Evolutionary conservation across 2,113 vertebrate species (phyloP).

Genomic region (Gobiocypris rarus): DNA sequence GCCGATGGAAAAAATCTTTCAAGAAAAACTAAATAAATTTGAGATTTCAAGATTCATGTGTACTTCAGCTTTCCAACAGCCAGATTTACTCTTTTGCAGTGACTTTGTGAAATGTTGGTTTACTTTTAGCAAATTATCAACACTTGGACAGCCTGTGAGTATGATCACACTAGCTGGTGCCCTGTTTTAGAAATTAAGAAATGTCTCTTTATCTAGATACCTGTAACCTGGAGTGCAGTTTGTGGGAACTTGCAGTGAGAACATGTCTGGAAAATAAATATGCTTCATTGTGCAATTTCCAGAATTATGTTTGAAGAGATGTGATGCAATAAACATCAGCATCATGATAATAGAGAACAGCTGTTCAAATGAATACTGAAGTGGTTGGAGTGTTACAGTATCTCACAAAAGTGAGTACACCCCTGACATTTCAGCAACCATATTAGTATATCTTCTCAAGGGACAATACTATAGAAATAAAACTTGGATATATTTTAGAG

Average conservation of each 20-base stretch:
- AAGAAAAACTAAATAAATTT: neutral
- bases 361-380: neutral
- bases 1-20: neutral
- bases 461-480: too few species aligned
- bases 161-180: neutral
- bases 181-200: neutral
- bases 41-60: neutral
- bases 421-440: too few species aligned
- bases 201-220: neutral
- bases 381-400: too few species aligned
- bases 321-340: neutral
- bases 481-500: too few species aligned
- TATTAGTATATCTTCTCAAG: too few species aligned
- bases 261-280: neutral
- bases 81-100: neutral
- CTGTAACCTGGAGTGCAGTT: neutral
- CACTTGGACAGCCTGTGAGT: neutral
- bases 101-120: neutral
- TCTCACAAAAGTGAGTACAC: too few species aligned
- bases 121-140: neutral
- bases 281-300: neutral
- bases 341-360: neutral
- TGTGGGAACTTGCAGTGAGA: neutral
- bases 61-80: neutral
- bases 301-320: neutral